Evolutionary conservation across 2,113 vertebrate species (phyloP), one percentile per base, ranked within the genome.

Genomic region (Tichodroma muraria): DNA sequence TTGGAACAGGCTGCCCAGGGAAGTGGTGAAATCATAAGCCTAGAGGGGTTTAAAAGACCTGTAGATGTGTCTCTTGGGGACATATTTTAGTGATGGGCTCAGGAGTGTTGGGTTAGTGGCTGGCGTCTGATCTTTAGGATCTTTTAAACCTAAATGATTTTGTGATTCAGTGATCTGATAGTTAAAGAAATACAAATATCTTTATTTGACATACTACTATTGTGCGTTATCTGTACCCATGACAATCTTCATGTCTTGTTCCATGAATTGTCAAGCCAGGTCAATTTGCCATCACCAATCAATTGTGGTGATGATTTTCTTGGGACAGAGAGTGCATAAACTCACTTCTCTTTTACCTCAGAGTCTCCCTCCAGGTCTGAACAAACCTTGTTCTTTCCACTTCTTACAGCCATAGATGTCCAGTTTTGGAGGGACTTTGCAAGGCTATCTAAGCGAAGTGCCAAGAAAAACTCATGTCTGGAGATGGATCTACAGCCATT

Each of bases 401-500:
- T 84, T 94, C 44, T 94, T 82, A 23, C 53, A 87, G 64, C 33
- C 16, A 12, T 15, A 69, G 28, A 13, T 63, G 22, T 31, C 21
- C n/a, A 10, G 42, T 66, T 88, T 84, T 81, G 68, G 19, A 77
- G 47, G 20, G 35, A 63, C 10, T 50, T 72, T 53, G 22, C 79
- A 63, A 76, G 12, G 17, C 61, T 70, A 7, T 30, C 44, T 85
- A 65, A 81, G 64, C n/a, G 79, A 91, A 70, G 33, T 86, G 63
- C 84, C 85, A 91, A 80, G 68, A 80, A 93, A 93, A 40, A 64
- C 45, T 96, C 56, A 27, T 78, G 49, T 93, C 69, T 57, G 61
- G 25, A 91, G 45, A 73, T 54, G 73, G 85, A 93, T 96, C 53
- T 93, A 69, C 83, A 79, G 72, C 42, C 84, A 40, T 86, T 95